Percentiles rank a stretch among this genome's conserved stretches.
These are phyloP conservation scores for Sebastes alutus DNA, from an alignment of 2,797 vertebrate genomes.

Conservation along the genomic window DNA sequence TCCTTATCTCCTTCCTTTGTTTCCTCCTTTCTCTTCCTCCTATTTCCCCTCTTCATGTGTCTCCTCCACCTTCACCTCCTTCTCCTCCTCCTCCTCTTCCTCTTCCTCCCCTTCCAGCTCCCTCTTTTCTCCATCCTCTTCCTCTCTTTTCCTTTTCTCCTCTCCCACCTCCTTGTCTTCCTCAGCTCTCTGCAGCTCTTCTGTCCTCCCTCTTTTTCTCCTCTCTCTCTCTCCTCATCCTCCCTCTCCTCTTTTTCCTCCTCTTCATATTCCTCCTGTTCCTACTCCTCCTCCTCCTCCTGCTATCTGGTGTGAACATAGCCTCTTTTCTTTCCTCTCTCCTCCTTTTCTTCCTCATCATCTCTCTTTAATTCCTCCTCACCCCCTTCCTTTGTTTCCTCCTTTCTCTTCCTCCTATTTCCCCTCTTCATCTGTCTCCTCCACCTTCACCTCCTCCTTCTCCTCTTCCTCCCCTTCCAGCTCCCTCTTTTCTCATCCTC, in stretches of 20 bases:
- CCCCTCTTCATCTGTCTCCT: neutral
- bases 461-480: neutral
- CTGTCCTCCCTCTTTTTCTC: neutral
- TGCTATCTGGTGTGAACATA: constrained; percentile 81
- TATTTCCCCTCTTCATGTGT: too few relatives aligned
- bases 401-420: neutral
- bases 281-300: constrained; percentile 47
- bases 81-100: accelerated
- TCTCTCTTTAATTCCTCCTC: too few relatives aligned
- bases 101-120: too few relatives aligned
- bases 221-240: neutral
- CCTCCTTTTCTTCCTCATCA: constrained; percentile 18
- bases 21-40: neutral
- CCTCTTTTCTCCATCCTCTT: neutral
- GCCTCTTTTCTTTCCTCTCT: constrained; percentile 66
- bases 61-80: neutral
- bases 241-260: neutral
- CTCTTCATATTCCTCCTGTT: neutral
- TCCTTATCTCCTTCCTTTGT: accelerated
- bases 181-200: neutral
- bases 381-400: too few relatives aligned
- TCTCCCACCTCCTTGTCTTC: too few relatives aligned
- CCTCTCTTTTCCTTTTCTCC: neutral
- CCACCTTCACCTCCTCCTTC: accelerated
- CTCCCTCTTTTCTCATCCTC: neutral